phyloP scores from a whole-genome alignment of 2,113 vertebrate species.

The Pseudorectes ferrugineus region DNA sequence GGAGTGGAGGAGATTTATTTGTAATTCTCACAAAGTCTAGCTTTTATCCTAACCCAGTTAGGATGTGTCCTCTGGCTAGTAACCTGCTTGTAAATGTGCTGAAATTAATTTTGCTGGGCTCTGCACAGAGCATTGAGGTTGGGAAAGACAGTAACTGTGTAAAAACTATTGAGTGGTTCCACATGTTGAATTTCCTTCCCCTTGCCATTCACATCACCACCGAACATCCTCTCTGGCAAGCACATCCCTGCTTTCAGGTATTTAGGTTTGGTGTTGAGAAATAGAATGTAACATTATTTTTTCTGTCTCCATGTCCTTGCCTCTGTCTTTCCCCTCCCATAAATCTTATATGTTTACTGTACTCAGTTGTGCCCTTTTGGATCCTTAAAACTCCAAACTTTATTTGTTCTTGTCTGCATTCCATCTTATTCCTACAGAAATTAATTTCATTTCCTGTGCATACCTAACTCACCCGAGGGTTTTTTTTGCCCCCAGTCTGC shows the following conservation, averaged over 20 bases:
- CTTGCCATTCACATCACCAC: background rate
- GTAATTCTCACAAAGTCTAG: background rate
- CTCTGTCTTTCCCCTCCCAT: background rate
- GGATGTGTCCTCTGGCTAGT: background rate
- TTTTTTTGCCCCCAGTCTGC: background rate
- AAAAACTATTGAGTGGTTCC: background rate
- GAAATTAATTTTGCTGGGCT: background rate
- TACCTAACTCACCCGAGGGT: background rate
- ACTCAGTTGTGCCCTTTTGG: background rate
- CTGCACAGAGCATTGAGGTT: background rate
- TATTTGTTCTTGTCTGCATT: background rate
- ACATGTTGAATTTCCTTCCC: background rate
- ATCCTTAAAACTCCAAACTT: background rate
- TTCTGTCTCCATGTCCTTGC: background rate
- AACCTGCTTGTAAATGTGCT: background rate
- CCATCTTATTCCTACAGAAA: background rate
- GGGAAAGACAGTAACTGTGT: background rate
- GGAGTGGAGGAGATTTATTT: background rate
- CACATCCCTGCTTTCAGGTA: background rate
- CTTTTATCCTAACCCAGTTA: background rate
- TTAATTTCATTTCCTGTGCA: slow-evolving; percentile 1
- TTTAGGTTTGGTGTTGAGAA: background rate
- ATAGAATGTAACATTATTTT: background rate
- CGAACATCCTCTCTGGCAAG: background rate
- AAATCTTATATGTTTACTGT: background rate